Base-by-base conservation (phyloP, 2,113 vertebrate species). In the Abramis brama region DNA sequence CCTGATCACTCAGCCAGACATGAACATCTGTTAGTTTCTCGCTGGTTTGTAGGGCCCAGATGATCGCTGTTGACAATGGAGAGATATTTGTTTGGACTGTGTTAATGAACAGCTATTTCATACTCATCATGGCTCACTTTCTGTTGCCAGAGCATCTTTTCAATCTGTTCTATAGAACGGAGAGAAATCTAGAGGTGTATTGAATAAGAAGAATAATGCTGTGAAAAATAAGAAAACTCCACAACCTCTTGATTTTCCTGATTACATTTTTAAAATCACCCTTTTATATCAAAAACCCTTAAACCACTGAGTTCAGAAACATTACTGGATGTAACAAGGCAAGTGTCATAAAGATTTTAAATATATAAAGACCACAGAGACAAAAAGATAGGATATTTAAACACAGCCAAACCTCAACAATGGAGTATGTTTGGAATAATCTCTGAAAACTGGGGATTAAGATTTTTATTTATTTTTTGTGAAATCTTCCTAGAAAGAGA, bases 1-100 rank as follows among this genome's bases (percentile, higher is more conserved):
- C 60, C 39, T 30, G 47, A 80, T n/a, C 78, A 27, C 60, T 64
- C 13, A 59, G 74, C 66, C 9, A 64, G 79, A 64, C 36, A 68
- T 33, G 60, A 77, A 87, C 81, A 88, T 91, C 88, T 91, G 88
- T 92, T 89, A 90, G 86, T 89, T 73, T 89, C 90, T 83, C 68
- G 68, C 78, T 47, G 5, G 85, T 64, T 17, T 90, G 88, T 83
- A 47, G 60, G n/a, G 86, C 36, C 86, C 90, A 91, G 90, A 91
- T 91, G 88, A 86, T 87, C 86, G 83, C 89, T 83, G 78, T 89
- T 89, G 60, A 89, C 88, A 90, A 83, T 21, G 75, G 87, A 88
- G 87, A 84, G 25, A 79, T 50, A 57, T 82, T 36, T 45, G 36
- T 71, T 79, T 80, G 76, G 27, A 64, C 21, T 57, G 55, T 57